Base-by-base conservation (phyloP, 2,888 invertebrate genomes). In the Netelia fuscicornis region DNA sequence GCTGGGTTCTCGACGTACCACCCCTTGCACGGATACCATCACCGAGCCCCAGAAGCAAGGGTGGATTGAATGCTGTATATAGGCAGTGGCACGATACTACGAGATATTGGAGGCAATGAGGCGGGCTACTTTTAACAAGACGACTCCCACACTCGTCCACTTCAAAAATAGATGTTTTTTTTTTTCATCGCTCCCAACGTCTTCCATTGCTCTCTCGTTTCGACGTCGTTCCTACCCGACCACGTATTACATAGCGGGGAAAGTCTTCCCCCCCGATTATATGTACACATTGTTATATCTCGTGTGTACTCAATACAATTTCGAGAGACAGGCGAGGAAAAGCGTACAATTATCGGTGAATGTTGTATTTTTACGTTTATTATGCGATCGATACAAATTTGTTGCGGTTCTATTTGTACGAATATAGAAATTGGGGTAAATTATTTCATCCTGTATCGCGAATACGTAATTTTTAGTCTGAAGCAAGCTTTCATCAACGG, bases 111-210 rank as follows among this genome's bases (percentile, higher is more conserved):
- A 92, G 92, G 93, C 93, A 93, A 93, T 93, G 93, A 93, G 92
- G 91, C 93, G 89, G 91, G 92, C 89, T 92, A 93, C 92, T 94
- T 94, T 94, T 94, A 94, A 93, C 93, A 94, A 94, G 93, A 92
- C 90, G 88, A 89, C 89, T 89, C 89, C 81, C 86, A 86, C 88
- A 87, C 87, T 82, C 81, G 81, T 84, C 83, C 88, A 84, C 84
- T 84, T 85, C 68, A 67, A 52, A 75, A 83, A 72, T 65, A 17
- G 30, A 65, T 65, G 65, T 58, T 65, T 72, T 75, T 77, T 84
- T 75, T 85, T 64, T 17, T 17, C 62, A 58, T 23, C 37, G 25
- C 25, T 62, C n/a, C 58, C 58, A 25, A 65, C 72, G 42, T 80
- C 54, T 42, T 54, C 23, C 58, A 20, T 68, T 76, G 64, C 77